Evolutionary conservation across 2,888 invertebrate genomes (phyloP), one percentile per base, ranked within the genome.

Genomic region (Galerucella pusilla): DNA sequence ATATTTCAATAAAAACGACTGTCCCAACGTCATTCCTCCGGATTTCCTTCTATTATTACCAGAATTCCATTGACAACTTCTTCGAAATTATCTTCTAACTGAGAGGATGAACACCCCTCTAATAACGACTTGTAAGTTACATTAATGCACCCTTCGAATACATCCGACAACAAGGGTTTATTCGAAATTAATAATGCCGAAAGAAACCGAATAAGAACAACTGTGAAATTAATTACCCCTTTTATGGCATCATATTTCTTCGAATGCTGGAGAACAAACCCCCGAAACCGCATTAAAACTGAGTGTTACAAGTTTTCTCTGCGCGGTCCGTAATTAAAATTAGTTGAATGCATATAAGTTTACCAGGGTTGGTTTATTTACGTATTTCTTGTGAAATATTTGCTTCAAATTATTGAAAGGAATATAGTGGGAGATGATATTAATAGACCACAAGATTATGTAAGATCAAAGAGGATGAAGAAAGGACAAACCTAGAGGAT

Each of bases 181-280:
- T 78, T 73, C 75, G 73, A 78, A 78, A 81, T 78, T 80, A 81
- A 81, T 81, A 80, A 79, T 76, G 77, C 74, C 75, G 75, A 77
- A 77, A 78, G 77, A 78, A 80, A 79, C 78, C 80, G 67, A 77
- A 77, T 78, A 79, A 80, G 74, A 65, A 77, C 78, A 79, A 78
- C 80, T 79, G 76, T 75, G 71, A 80, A 83, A 83, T 83, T 82
- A 82, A 83, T 83, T 82, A 82, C 81, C 81, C 78, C 80, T 80
- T 80, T 80, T 78, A 79, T 78, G 75, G 77, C 69, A 71, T 79
- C 76, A 77, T 77, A 79, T 79, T 79, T 77, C 77, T 75, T 74
- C 71, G 73, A 70, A 28, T 76, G 72, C 46, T 72, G 45, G 59
- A 64, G 25, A 72, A 71, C 71, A 75, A 68, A 70, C 72, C 71